Evolutionary conservation across 2,888 invertebrate species (phyloP).

Genomic region (Cephus runcator): DNA sequence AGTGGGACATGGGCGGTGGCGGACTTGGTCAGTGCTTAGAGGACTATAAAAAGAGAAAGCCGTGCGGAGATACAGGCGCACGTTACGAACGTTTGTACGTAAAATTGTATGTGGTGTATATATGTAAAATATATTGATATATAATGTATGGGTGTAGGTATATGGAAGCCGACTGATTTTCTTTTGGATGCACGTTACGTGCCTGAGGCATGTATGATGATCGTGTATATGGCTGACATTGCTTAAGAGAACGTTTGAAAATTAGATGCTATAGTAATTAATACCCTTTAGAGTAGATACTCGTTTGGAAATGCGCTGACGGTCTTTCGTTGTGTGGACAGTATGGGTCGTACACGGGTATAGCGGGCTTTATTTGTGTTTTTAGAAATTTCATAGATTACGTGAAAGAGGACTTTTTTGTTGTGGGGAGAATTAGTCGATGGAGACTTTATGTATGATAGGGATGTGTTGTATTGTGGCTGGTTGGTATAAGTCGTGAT

Average conservation of each 20-base stretch:
- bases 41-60: slow-evolving; percentile 60
- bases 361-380: background rate
- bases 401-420: background rate
- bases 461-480: background rate
- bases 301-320: background rate
- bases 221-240: background rate
- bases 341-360: background rate
- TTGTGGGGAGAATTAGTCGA: background rate
- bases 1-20: slow-evolving; percentile 30
- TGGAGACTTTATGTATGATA: background rate
- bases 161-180: background rate
- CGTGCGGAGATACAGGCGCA: slow-evolving; percentile 29
- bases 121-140: background rate
- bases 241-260: background rate
- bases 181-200: background rate
- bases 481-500: background rate
- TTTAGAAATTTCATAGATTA: too few relatives aligned
- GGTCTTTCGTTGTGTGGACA: background rate
- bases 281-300: background rate
- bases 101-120: background rate
- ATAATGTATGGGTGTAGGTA: background rate
- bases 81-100: slow-evolving; percentile 24
- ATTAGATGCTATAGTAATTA: background rate
- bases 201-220: background rate
- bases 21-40: slow-evolving; percentile 40